These are phyloP conservation scores for Drosophila nikananu DNA, from an alignment of 1,140 invertebrate genomes.

Conservation along the genomic window DNA sequence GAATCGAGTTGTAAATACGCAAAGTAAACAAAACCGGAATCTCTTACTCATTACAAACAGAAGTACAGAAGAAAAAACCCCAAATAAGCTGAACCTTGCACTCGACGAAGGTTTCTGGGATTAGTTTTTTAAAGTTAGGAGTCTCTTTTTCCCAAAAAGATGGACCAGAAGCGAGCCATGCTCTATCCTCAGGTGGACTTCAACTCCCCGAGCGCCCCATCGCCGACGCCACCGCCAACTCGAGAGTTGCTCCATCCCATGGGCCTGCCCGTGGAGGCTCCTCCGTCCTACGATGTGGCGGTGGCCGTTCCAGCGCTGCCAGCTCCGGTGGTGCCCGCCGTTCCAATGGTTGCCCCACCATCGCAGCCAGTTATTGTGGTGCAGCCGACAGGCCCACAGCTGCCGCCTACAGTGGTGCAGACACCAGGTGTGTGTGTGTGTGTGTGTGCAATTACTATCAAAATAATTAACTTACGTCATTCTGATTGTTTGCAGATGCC, in stretches of 20 bases:
- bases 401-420: conserved; percentile 58
- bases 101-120: conserved; percentile 8
- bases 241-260: conserved; percentile 22
- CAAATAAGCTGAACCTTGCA: conserved; percentile 57
- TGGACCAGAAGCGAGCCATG: conserved; percentile 83
- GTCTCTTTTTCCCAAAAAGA: conserved; percentile 13
- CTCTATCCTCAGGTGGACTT: conserved; percentile 77
- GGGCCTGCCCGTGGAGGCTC: conserved; percentile 61
- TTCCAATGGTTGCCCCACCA: conserved; percentile 34
- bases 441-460: conserved; percentile 5
- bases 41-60: conserved; percentile 48
- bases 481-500: conserved; percentile 14
- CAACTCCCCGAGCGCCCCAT: conserved; percentile 53
- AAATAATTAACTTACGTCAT: conserved; percentile 28
- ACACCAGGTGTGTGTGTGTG: conserved; percentile 16
- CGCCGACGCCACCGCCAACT: conserved; percentile 41
- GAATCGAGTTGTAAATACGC: conserved; percentile 48
- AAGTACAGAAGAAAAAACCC: conserved; percentile 9
- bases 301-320: conserved; percentile 49
- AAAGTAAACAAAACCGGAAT: conserved; percentile 61
- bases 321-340: conserved; percentile 9
- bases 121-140: neutral
- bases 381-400: conserved; percentile 39
- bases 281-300: conserved; percentile 79
- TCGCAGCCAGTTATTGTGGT: conserved; percentile 39